phyloP scores from a whole-genome alignment of 2,888 invertebrate species.

The Stenodema calcarata region DNA sequence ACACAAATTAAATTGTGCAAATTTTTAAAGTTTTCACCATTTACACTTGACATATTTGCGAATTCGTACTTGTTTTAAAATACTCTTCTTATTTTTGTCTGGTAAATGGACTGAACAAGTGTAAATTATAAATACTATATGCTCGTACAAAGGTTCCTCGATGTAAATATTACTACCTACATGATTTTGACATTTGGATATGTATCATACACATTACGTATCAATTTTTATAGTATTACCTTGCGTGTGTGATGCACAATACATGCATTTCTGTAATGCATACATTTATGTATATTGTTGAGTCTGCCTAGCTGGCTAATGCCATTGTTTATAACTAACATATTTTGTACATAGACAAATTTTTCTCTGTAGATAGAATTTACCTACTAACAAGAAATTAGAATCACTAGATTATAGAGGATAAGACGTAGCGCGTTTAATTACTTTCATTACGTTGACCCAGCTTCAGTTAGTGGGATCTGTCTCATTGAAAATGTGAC shows the following conservation, averaged over 20 bases:
- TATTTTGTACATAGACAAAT: not conserved
- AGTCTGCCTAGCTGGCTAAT: not conserved
- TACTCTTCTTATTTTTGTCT: no score
- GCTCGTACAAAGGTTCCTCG: not conserved
- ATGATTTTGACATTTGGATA: not conserved
- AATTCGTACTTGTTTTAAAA: no score
- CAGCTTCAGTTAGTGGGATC: not conserved
- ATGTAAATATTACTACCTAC: not conserved
- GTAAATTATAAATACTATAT: not conserved
- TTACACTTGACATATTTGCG: no score
- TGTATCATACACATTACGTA: no score
- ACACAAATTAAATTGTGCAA: no score
- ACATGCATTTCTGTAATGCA: not conserved
- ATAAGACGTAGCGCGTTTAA: not conserved
- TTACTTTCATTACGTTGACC: not conserved
- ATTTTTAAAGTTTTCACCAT: no score
- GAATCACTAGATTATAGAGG: not conserved
- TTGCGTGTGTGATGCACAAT: not conserved
- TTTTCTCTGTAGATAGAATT: not conserved
- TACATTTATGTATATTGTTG: not conserved
- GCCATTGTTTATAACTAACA: not conserved
- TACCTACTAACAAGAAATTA: not conserved
- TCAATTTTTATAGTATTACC: not conserved
- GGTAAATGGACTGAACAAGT: not conserved
- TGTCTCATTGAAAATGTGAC: not conserved